Evolutionary conservation across 23 tunicate genomes (phyloP), one percentile per base, ranked within the genome.

Genomic region (Clavelina lepadiformis): DNA sequence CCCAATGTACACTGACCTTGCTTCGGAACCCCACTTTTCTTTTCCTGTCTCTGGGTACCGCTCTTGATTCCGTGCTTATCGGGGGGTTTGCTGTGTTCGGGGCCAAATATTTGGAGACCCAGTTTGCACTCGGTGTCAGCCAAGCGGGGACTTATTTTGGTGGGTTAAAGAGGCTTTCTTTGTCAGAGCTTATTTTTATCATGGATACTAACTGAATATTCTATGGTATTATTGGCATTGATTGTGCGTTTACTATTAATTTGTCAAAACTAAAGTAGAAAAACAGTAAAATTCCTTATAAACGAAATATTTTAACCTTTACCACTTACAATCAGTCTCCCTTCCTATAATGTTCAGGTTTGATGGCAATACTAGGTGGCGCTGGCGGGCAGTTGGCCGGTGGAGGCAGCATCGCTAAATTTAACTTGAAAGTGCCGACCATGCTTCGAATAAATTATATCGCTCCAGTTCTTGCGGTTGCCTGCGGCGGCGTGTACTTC

Each of bases 51-150:
- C 6, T 88, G 5, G 82, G 81, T 29, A 53, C 61, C 46, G 76
- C 77, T n/a, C 53, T 80, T 38, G 96, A 88, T 34, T 66, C 81
- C 3, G 38, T 83, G 1, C 56, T 88, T 1, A 68, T 88, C 8
- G 50, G 54, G 2, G 97, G 85, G 0, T 51, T 89, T 36, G 77
- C 83, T 11, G 69, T 77, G 24, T 89, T 89, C 51, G 97, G 97
- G 1, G 64, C 97, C 0, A 89, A 89, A 57, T 87, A 87, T 62
- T 41, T 87, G 34, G 96, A 87, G 46, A 70, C 87, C 5, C 74
- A 79, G 31, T 87, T 68, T 51, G 82, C 78, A 2, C 18, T 87
- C 24, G 63, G 68, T 33, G 72, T 86, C 0, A 63, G 76, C 32
- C 68, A 73, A 22, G 81, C 96, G 25, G 96, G 87, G 32, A 65